Conservation (phyloP, 2,888 invertebrate genomes). For the Eurytoma adleriae region DNA sequence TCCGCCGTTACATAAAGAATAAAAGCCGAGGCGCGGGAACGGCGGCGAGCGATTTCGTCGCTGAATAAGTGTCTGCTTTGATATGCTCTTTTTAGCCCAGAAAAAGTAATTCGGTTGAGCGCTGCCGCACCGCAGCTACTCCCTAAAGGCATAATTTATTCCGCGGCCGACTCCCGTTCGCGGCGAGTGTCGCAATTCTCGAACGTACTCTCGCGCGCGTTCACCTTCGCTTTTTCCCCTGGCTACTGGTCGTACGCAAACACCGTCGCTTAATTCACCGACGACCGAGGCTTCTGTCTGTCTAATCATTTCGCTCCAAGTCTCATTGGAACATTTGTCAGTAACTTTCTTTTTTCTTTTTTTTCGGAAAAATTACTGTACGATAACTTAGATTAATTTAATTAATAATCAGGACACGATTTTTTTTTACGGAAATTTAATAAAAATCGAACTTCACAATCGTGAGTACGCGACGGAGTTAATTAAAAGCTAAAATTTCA, state of each 20-base stretch:
- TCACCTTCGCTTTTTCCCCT: conserved; percentile 35
- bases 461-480: too few species aligned
- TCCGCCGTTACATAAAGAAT: conserved; percentile 41
- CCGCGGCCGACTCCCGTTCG: conserved; percentile 29
- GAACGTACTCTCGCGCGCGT: not conserved
- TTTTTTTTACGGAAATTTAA: not conserved
- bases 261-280: not conserved
- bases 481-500: too few species aligned
- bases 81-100: conserved; percentile 44
- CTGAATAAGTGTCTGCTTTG: conserved; percentile 35
- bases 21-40: conserved; percentile 12
- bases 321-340: too few species aligned
- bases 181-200: conserved; percentile 41
- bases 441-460: not conserved
- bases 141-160: conserved; percentile 56
- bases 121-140: conserved; percentile 16
- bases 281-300: conserved; percentile 4
- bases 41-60: conserved; percentile 26
- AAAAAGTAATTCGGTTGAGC: conserved; percentile 46
- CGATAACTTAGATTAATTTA: too few species aligned
- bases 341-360: too few species aligned
- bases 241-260: not conserved
- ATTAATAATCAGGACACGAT: too few species aligned
- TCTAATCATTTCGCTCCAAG: not conserved
- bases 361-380: too few species aligned